Percentiles rank a stretch among this genome's conserved stretches.
phyloP scores from a whole-genome alignment of 2,113 vertebrate genomes.

The Ammospiza nelsoni region DNA sequence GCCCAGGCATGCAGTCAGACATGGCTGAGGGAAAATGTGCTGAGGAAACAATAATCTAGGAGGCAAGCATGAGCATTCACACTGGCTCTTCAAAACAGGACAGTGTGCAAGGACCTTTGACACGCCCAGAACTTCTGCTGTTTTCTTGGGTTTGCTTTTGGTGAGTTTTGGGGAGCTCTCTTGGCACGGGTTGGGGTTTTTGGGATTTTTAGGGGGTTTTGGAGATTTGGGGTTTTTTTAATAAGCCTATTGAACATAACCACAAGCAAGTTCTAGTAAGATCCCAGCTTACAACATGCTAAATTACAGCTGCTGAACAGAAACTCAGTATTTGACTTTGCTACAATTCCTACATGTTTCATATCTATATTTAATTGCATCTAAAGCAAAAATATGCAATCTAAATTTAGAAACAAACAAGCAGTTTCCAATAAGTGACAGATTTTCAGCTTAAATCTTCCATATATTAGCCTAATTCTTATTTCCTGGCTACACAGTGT shows the following conservation, averaged over 20 bases:
- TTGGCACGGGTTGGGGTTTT: accelerated
- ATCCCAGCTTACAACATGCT: not conserved
- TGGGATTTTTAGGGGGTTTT: not conserved
- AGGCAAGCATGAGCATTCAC: not conserved
- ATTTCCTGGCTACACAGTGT: not conserved
- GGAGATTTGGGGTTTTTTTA: not conserved
- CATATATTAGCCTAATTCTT: not conserved
- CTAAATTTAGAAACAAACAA: not conserved
- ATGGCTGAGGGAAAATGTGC: not conserved
- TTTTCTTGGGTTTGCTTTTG: not conserved
- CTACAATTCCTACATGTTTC: not conserved
- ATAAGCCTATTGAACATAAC: not conserved
- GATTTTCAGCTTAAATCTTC: not conserved
- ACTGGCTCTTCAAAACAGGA: not conserved
- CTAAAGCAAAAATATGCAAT: not conserved
- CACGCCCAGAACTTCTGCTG: not conserved
- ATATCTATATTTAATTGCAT: not conserved
- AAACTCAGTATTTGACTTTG: not conserved
- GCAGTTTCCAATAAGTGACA: not conserved
- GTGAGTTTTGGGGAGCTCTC: not conserved
- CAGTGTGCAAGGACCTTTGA: not conserved
- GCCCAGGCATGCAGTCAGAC: not conserved
- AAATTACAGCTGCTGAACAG: not conserved
- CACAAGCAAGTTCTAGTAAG: not conserved
- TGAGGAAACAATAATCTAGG: not conserved